A percentile compares a stretch with the other conserved stretches of the same genome.
These are phyloP conservation scores for Mustela lutreola DNA, from an alignment of 2,113 vertebrate genomes.

Conservation along the genomic window DNA sequence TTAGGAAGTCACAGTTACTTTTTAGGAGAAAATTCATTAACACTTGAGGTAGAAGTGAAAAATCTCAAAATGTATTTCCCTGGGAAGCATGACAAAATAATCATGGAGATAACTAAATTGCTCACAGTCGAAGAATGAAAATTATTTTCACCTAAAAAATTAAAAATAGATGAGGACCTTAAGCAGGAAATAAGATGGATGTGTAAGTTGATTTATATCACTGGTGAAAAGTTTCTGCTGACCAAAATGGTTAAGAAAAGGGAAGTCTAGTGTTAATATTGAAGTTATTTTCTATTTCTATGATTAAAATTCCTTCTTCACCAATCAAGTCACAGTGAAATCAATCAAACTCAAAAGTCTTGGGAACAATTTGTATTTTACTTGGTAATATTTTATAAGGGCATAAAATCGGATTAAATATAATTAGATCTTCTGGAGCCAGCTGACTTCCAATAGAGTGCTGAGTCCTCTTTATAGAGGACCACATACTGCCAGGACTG, in stretches of 20 bases:
- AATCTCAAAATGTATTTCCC: neutral
- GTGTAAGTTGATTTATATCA: neutral
- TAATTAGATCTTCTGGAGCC: neutral
- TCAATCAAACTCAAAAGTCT: neutral
- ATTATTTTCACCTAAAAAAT: neutral
- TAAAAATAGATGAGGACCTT: neutral
- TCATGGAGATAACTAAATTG: neutral
- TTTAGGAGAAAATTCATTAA: neutral
- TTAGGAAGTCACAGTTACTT: neutral
- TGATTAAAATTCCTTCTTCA: neutral
- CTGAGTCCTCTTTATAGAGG: neutral
- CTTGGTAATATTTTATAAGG: neutral
- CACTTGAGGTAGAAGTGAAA: neutral
- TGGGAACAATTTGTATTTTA: neutral
- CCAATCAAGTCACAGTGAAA: neutral
- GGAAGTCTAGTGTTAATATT: neutral
- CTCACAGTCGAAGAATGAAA: neutral
- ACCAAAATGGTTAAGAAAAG: neutral
- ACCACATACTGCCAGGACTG: neutral
- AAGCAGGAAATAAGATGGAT: neutral
- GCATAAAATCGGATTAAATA: neutral
- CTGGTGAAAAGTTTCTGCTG: neutral
- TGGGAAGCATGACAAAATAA: neutral
- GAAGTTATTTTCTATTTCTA: neutral
- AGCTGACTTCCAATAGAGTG: neutral